Base-by-base conservation (phyloP, 2,797 vertebrate species). In the Pyrocephalus nanus region DNA sequence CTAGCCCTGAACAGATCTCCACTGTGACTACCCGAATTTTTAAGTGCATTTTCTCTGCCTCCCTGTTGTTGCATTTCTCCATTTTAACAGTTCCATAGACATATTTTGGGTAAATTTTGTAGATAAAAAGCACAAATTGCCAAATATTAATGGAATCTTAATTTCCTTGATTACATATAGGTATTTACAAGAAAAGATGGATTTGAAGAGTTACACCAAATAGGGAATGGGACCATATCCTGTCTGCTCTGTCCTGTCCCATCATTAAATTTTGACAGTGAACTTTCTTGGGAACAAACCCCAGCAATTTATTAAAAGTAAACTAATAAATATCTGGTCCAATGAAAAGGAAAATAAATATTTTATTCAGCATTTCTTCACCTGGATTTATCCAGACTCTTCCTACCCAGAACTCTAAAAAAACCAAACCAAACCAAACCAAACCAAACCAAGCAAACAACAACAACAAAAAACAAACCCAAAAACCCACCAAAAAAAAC, bases 1-100 rank as follows among this genome's bases (percentile, higher is more conserved):
- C 79, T 96, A 93, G 94, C 93, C 92, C 85, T 95, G 71, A 95
- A 78, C 79, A 88, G 36, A 81, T 74, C 93, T 92, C 67, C 73
- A 47, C 48, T 86, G 45, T 86, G 50, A 67, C 69, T 82, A n/a
- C 2, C 50, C 23, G 48, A 77, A 58, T 79, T 93, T 92, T 73
- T 5, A 64, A 90, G 29, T 57, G 0, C 21, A 15, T 91, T 78
- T 94, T 74, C 23, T 84, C 48, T 84, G 32, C 16, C 64, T 92
- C 9, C 53, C 36, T 78, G 65, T 53, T 55, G 47, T 27, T 91
- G 11, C 6, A 27, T 51, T 87, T 83, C 47, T 72, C 43, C 34
- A 12, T 65, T 54, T 50, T 29, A 70, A 65, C 34, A 60, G 43
- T 32, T 32, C 15, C 0, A 1, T 43, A 45, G 80, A 34, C 0